Conservation (phyloP, 2,113 vertebrate species). For the Spheniscus mendiculus region DNA sequence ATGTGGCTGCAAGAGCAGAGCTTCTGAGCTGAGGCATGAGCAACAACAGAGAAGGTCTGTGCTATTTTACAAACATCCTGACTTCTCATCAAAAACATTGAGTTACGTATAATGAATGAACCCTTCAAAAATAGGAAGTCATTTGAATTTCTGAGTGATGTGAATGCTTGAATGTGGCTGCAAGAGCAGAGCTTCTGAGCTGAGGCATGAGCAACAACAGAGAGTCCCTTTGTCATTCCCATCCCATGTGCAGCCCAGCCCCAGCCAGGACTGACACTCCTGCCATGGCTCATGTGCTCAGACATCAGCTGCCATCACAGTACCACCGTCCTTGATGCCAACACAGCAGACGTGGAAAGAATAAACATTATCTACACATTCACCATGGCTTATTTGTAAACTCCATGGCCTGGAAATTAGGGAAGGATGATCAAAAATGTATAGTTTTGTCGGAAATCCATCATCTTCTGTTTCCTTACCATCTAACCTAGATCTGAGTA, state of each 20-base stretch:
- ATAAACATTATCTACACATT: not conserved
- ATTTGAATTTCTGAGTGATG: not conserved
- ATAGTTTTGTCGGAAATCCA: not conserved
- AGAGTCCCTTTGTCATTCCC: not conserved
- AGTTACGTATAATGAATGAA: not conserved
- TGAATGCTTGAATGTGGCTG: not conserved
- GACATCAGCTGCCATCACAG: not conserved
- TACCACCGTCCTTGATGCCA: not conserved
- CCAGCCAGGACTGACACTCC: not conserved
- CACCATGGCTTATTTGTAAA: not conserved
- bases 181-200: not conserved
- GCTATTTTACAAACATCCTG: not conserved
- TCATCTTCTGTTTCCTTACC: not conserved
- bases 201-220: not conserved
- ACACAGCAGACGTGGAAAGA: not conserved
- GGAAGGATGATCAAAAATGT: not conserved
- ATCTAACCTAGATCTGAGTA: not conserved
- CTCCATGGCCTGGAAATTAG: not conserved
- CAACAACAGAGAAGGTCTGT: not conserved
- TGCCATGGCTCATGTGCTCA: accelerated
- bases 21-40: not conserved
- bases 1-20: not conserved
- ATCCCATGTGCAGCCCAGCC: not conserved
- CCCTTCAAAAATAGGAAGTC: not conserved
- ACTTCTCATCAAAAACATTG: not conserved